phyloP scores from a whole-genome alignment of 2,888 invertebrate species.

The Rhimphoctona megacephalus region DNA sequence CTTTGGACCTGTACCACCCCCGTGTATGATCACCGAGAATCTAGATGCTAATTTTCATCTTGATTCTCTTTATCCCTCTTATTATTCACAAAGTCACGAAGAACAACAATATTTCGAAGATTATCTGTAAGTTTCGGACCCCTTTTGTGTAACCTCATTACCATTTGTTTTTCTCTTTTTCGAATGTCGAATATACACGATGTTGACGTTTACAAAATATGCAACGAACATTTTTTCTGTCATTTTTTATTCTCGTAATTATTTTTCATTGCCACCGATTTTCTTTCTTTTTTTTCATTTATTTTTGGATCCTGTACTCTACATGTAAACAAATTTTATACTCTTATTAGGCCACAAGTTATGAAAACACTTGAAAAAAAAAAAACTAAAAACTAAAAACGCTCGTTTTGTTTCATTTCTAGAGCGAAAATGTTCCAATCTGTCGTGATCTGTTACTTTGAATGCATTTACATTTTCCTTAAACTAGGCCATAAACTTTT shows the following conservation, averaged over 20 bases:
- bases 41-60: conserved; percentile 14
- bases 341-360: no score
- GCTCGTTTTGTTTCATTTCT: not conserved
- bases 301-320: not conserved
- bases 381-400: not conserved
- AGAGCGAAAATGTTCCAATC: not conserved
- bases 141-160: not conserved
- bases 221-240: not conserved
- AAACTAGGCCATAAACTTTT: not conserved
- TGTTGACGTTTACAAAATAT: no score
- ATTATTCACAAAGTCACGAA: conserved; percentile 60
- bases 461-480: not conserved
- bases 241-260: not conserved
- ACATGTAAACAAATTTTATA: no score
- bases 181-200: not conserved
- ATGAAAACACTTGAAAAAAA: no score
- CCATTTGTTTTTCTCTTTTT: not conserved
- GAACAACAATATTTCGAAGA: conserved; percentile 76
- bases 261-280: not conserved
- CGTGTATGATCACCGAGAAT: conserved; percentile 46
- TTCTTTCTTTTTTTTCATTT: not conserved
- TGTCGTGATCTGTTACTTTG: not conserved
- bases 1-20: conserved; percentile 55
- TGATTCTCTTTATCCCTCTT: conserved; percentile 38
- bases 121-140: conserved; percentile 78